A percentile compares a stretch with the other conserved stretches of the same genome.
These are phyloP conservation scores for Thamnophis elegans DNA, from an alignment of 2,797 vertebrate genomes.

Conservation along the genomic window DNA sequence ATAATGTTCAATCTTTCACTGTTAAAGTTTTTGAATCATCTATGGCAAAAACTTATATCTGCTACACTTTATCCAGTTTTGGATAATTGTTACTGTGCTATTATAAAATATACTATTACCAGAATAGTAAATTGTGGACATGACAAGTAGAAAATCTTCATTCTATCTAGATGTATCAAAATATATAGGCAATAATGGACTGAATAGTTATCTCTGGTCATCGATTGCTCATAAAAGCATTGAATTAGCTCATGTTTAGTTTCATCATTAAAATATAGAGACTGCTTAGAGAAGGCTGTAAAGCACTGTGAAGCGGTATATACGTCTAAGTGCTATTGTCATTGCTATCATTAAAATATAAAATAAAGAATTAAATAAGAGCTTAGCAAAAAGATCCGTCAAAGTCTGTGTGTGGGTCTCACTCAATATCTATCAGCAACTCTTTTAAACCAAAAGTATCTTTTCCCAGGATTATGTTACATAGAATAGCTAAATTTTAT, in stretches of 20 bases:
- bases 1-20: not conserved
- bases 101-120: not conserved
- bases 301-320: too few species aligned
- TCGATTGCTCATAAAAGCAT: not conserved
- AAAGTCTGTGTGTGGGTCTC: not conserved
- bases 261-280: not conserved
- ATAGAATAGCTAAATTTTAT: not conserved
- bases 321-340: too few species aligned
- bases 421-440: not conserved
- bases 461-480: not conserved
- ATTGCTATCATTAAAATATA: not conserved
- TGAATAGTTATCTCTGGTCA: not conserved
- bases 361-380: not conserved
- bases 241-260: not conserved
- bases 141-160: not conserved
- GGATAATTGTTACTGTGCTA: not conserved
- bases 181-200: not conserved
- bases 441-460: not conserved
- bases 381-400: not conserved
- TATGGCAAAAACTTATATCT: rapidly evolving
- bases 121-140: not conserved
- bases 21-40: not conserved
- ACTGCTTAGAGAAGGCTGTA: too few species aligned
- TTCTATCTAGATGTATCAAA: not conserved
- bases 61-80: not conserved